A percentile compares a stretch with the other conserved stretches of the same genome.
These are phyloP conservation scores for Noctua janthe DNA, from an alignment of 2,888 invertebrate species.

Conservation along the genomic window DNA sequence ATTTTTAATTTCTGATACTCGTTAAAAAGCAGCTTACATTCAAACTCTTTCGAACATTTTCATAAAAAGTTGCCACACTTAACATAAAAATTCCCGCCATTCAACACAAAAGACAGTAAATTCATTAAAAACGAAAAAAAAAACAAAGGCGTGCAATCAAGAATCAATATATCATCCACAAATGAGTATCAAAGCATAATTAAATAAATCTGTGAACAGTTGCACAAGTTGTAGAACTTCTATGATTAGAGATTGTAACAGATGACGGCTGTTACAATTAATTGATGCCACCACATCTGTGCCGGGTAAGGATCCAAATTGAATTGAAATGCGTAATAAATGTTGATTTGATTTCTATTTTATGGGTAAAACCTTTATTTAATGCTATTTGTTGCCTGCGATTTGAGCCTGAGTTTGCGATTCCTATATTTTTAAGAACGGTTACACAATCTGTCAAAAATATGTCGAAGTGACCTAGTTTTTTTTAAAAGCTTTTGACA, in stretches of 20 bases:
- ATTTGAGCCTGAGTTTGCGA: not conserved
- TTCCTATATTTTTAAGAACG: not conserved
- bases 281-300: constrained; percentile 65
- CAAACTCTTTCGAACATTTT: constrained; percentile 11
- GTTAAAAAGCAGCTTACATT: not conserved
- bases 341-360: constrained; percentile 47
- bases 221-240: constrained; percentile 60
- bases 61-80: constrained; percentile 20
- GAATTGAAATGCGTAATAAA: constrained; percentile 53
- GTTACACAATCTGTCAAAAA: not conserved
- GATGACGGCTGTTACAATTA: constrained; percentile 60
- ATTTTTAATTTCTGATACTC: not conserved
- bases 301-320: constrained; percentile 50
- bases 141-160: constrained; percentile 33
- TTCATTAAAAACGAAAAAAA: constrained; percentile 1
- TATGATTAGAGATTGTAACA: constrained; percentile 61
- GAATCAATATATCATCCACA: constrained; percentile 39
- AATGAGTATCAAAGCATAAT: constrained; percentile 49
- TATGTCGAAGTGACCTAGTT: not conserved
- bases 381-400: not conserved
- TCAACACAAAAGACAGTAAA: constrained; percentile 8
- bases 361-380: constrained; percentile 35
- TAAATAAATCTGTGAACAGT: constrained; percentile 53
- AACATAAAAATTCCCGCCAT: constrained; percentile 3
- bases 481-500: not conserved